Percentiles rank a stretch among this genome's conserved stretches.
Evolutionary conservation across 2,888 invertebrate species (phyloP).

Genomic region (Caradrina kadenii): DNA sequence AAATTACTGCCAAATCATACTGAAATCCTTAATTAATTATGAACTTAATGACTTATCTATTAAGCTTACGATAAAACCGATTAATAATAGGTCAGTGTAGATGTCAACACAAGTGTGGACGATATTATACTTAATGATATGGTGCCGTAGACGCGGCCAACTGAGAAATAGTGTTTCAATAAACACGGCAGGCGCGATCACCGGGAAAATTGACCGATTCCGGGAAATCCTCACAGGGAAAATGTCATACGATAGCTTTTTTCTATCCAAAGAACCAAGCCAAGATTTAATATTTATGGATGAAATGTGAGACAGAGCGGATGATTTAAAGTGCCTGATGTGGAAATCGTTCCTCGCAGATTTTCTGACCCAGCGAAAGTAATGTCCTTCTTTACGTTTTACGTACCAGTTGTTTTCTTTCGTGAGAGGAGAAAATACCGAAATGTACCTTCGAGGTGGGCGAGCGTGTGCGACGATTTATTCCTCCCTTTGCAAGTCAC

Average conservation of each 20-base stretch:
- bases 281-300: constrained; percentile 90
- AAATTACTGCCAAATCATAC: constrained; percentile 1
- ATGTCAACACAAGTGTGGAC: constrained; percentile 44
- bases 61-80: constrained; percentile 16
- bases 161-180: constrained; percentile 89
- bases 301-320: constrained; percentile 89
- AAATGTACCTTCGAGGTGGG: constrained; percentile 84
- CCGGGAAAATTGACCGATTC: constrained; percentile 89
- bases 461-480: constrained; percentile 84
- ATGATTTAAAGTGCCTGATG: constrained; percentile 90
- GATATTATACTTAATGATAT: constrained; percentile 75
- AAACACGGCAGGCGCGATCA: constrained; percentile 86
- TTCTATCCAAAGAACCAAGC: constrained; percentile 84
- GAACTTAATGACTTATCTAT: not conserved
- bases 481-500: constrained; percentile 83
- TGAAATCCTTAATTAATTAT: not conserved
- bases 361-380: constrained; percentile 89
- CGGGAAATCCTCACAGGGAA: constrained; percentile 85
- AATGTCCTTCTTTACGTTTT: constrained; percentile 88
- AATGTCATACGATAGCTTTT: constrained; percentile 87
- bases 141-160: constrained; percentile 77
- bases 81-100: constrained; percentile 50
- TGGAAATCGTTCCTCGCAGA: constrained; percentile 89
- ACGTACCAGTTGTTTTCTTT: constrained; percentile 89
- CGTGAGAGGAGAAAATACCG: constrained; percentile 81